Conservation (phyloP, 1,140 invertebrate species). For the Leptinotarsa lineolata region DNA sequence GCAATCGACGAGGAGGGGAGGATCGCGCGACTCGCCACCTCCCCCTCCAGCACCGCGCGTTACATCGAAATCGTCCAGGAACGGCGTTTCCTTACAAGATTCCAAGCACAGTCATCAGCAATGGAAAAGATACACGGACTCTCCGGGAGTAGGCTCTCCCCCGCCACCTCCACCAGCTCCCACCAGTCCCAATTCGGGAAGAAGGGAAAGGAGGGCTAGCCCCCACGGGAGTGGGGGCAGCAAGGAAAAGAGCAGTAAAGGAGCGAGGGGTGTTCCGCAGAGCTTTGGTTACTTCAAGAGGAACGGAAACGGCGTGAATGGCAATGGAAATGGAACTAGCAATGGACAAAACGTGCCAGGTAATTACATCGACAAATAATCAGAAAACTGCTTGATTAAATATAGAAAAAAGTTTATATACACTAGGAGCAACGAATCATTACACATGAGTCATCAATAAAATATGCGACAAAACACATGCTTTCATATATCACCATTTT, state of each 20-base stretch:
- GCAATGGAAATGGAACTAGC: slow-evolving; percentile 38
- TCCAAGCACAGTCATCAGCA: slow-evolving; percentile 14
- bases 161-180: slow-evolving; percentile 54
- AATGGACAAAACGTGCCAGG: slow-evolving; percentile 25
- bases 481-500: neutral
- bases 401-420: neutral
- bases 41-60: slow-evolving; percentile 40
- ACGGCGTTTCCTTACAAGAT: slow-evolving; percentile 32
- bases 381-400: neutral
- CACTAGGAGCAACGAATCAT: too few species aligned
- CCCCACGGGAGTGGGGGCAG: slow-evolving; percentile 47
- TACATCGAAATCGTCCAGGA: slow-evolving; percentile 35
- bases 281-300: slow-evolving; percentile 84
- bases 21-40: slow-evolving; percentile 37
- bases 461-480: neutral
- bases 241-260: slow-evolving; percentile 47
- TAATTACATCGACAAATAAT: neutral
- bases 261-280: slow-evolving; percentile 68
- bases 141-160: slow-evolving; percentile 52
- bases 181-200: slow-evolving; percentile 56
- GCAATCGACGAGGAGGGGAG: slow-evolving; percentile 40
- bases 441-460: neutral
- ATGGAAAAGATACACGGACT: slow-evolving; percentile 34
- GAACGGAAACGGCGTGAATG: slow-evolving; percentile 62
- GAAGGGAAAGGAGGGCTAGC: slow-evolving; percentile 55